Percentiles rank a stretch among this genome's conserved stretches.
phyloP scores from a whole-genome alignment of 2,888 invertebrate species.

The Taphrorychus bicolor region DNA sequence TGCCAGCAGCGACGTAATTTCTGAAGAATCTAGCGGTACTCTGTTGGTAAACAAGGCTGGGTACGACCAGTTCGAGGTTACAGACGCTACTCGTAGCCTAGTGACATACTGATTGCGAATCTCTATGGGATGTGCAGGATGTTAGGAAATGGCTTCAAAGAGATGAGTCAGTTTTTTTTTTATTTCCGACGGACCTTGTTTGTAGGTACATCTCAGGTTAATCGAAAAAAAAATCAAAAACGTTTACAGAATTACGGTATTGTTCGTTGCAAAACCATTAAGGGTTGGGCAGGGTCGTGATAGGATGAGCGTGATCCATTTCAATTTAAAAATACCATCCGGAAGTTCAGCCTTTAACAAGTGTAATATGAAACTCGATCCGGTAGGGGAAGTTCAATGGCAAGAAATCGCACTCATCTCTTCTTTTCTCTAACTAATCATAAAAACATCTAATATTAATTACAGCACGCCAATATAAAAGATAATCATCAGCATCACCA shows the following conservation, averaged over 20 bases:
- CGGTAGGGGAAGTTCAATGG: too few relatives aligned
- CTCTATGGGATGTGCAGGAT: constrained; percentile 7
- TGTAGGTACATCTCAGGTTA: not conserved
- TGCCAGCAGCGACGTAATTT: not conserved
- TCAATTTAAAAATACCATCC: too few relatives aligned
- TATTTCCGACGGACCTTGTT: not conserved
- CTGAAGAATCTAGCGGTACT: constrained; percentile 21
- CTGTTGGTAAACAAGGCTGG: constrained; percentile 22
- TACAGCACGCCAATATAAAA: not conserved
- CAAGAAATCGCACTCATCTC: too few relatives aligned
- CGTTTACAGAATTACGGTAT: too few relatives aligned
- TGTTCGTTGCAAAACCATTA: too few relatives aligned
- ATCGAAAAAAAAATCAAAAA: too few relatives aligned
- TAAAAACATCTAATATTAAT: too few relatives aligned
- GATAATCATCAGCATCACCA: not conserved
- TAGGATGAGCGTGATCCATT: too few relatives aligned
- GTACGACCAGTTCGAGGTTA: constrained; percentile 20
- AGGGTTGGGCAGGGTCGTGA: too few relatives aligned
- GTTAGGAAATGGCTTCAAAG: not conserved
- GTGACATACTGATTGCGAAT: constrained; percentile 28
- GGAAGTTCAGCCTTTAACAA: too few relatives aligned
- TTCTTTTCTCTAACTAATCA: too few relatives aligned
- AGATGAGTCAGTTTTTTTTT: not conserved
- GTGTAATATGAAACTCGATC: too few relatives aligned
- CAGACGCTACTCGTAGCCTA: constrained; percentile 32